Base-by-base conservation (phyloP, 1,140 invertebrate genomes). In the Drosophila serrata region DNA sequence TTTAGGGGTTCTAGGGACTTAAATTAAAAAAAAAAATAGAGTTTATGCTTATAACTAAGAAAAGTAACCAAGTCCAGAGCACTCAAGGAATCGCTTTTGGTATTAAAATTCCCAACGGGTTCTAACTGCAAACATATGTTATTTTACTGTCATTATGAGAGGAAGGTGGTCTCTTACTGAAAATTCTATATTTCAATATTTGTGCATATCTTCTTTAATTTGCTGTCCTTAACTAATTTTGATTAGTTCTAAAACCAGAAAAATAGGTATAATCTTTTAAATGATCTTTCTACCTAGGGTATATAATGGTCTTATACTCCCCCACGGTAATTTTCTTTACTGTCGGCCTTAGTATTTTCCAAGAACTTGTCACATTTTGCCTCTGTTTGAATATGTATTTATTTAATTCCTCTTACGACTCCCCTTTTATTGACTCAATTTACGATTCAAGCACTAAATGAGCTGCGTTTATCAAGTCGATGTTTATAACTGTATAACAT, bases 391-490 rank as follows among this genome's bases (percentile, higher is more conserved):
- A 64, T 80, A 74, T 63, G 60, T 85, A 86, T 85, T 85, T 64
- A 45, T 60, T 75, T 57, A 68, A 76, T 56, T 22, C 68, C 73
- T 75, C 65, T 75, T 43, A 39, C 77, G 57, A 78, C 82, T 63
- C 78, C 79, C 75, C 75, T 79, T 78, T 78, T 79, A 76, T 87
- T 79, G 82, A 86, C 70, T 70, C 79, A 76, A 86, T 87, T 86
- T 86, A 86, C 75, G 74, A 67, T 60, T 67, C 53, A 70, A 55
- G 68, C 58, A 62, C 70, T 57, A 63, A 80, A 75, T 64, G 56
- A 69, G 59, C 29, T 45, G 45, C 48, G 53, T 73, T 79, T 68
- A 72, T 72, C 61, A 33, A 69, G 13, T 3, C 24, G 24, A 13
- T 9, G 35, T 27, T 53, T 49, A 68, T 31, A 53, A 31, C 27